Evolutionary conservation across 2,888 invertebrate species (phyloP).

Genomic region (Fragum sueziense): DNA sequence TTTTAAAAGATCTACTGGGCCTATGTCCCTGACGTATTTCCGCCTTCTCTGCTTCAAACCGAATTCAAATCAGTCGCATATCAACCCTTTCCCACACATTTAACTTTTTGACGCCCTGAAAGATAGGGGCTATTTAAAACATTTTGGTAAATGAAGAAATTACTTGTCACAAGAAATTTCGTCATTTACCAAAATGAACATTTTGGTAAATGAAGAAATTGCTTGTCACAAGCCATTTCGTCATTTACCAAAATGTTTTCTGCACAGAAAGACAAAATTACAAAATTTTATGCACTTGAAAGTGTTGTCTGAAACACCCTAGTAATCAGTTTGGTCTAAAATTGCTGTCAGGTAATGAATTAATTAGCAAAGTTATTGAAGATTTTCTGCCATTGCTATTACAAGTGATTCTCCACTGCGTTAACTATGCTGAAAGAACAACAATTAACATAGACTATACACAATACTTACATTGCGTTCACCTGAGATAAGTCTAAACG

Average conservation of each 20-base stretch:
- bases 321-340: not conserved
- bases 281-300: too few relatives aligned
- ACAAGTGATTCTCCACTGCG: too few relatives aligned
- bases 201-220: not conserved
- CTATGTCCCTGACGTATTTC: too few relatives aligned
- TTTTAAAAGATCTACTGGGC: too few relatives aligned
- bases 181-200: not conserved
- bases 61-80: too few relatives aligned
- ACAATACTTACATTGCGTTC: slow-evolving; percentile 32
- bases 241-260: not conserved
- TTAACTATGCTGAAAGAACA: too few relatives aligned
- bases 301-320: not conserved
- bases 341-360: not conserved
- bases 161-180: not conserved
- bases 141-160: not conserved
- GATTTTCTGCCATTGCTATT: too few relatives aligned
- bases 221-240: not conserved
- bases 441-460: too few relatives aligned
- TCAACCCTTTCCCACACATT: too few relatives aligned
- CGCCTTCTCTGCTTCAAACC: too few relatives aligned
- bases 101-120: too few relatives aligned
- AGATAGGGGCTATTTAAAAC: not conserved
- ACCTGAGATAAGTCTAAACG: slow-evolving; percentile 33
- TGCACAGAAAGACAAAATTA: too few relatives aligned
- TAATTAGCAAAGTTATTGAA: not conserved